These are phyloP conservation scores for Hydrozoanthus gracilis DNA, from an alignment of 92 coral and sea anemone genomes.

Conservation along the genomic window DNA sequence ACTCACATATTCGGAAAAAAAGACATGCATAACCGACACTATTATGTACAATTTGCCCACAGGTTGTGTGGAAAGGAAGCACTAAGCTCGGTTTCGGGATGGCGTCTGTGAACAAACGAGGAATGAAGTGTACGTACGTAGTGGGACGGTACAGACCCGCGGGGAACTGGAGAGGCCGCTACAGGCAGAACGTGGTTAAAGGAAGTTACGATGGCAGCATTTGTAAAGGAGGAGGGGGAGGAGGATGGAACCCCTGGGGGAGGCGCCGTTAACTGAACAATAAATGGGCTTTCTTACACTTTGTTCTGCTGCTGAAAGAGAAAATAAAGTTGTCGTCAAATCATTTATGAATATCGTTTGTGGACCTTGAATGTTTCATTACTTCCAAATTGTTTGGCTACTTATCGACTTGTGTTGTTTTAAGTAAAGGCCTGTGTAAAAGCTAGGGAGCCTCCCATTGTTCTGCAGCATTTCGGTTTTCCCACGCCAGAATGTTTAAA, in stretches of 20 bases:
- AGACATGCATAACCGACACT: too few relatives aligned
- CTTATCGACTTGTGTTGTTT: too few relatives aligned
- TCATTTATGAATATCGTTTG: too few relatives aligned
- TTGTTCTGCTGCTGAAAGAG: neutral
- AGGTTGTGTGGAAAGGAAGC: slow-evolving; percentile 87
- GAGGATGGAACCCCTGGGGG: neutral
- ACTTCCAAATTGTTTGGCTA: too few relatives aligned
- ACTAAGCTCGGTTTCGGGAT: slow-evolving; percentile 78
- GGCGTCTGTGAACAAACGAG: slow-evolving; percentile 57
- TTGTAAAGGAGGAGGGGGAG: slow-evolving; percentile 11
- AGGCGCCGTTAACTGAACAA: neutral
- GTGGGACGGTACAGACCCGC: slow-evolving; percentile 88
- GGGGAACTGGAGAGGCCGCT: slow-evolving; percentile 66
- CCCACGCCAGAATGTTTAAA: too few relatives aligned
- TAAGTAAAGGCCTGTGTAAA: too few relatives aligned
- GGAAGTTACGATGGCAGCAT: slow-evolving; percentile 68
- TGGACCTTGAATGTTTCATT: too few relatives aligned
- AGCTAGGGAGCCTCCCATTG: too few relatives aligned
- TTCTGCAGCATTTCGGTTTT: too few relatives aligned
- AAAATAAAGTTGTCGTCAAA: slow-evolving; percentile 8
- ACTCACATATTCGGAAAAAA: too few relatives aligned
- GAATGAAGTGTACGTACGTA: slow-evolving; percentile 77
- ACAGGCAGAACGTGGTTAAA: slow-evolving; percentile 65
- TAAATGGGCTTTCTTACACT: neutral
- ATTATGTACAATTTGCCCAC: neutral